A percentile compares a stretch with the other conserved stretches of the same genome.
These are phyloP conservation scores for Fulica atra DNA, from an alignment of 2,113 vertebrate genomes.

Conservation along the genomic window DNA sequence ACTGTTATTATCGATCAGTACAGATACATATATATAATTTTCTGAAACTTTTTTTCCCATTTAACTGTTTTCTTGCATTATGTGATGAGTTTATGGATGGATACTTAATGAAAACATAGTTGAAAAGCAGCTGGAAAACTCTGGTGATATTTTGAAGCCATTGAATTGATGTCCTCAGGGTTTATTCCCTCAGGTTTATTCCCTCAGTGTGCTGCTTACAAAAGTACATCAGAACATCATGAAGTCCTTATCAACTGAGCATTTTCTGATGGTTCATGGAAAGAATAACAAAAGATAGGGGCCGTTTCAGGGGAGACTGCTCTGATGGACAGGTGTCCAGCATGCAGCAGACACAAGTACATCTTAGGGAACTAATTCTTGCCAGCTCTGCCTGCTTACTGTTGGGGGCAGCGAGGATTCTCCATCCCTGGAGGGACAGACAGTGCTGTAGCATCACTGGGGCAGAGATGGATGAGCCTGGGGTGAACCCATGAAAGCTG, in stretches of 20 bases:
- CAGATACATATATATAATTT: not conserved
- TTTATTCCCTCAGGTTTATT: not conserved
- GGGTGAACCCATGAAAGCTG: not conserved
- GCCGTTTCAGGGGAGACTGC: not conserved
- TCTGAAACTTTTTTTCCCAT: rapidly evolving
- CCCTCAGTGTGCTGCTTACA: not conserved
- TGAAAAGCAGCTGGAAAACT: conserved; percentile 8
- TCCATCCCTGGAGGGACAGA: rapidly evolving
- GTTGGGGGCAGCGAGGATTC: not conserved
- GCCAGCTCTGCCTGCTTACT: not conserved
- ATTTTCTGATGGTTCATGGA: not conserved
- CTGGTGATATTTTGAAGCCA: not conserved
- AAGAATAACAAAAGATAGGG: not conserved
- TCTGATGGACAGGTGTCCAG: not conserved
- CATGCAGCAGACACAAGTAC: rapidly evolving
- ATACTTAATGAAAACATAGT: not conserved
- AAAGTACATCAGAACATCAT: not conserved
- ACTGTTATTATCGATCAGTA: not conserved
- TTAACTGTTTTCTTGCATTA: not conserved
- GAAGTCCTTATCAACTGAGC: not conserved
- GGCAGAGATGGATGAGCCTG: not conserved
- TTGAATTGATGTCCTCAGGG: not conserved
- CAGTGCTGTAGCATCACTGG: not conserved
- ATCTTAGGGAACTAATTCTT: not conserved
- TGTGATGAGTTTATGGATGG: not conserved